Percentiles rank a stretch among this genome's conserved stretches.
phyloP scores from a whole-genome alignment of 2,797 vertebrate genomes.

The Pangasius djambal region DNA sequence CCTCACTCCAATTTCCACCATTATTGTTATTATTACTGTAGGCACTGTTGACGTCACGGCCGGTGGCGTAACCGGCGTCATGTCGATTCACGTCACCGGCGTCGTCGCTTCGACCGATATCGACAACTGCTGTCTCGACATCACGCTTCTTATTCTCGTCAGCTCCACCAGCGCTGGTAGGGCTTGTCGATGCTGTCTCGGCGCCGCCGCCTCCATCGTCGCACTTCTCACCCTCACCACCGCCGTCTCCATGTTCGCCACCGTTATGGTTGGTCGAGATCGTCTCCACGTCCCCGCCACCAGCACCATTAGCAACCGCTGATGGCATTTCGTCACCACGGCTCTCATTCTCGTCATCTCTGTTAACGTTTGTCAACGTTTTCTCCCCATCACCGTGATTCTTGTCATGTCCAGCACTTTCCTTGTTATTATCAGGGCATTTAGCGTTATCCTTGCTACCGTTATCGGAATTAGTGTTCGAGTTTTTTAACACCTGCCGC shows the following conservation, averaged over 20 bases:
- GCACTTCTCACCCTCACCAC: neutral
- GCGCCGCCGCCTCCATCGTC: neutral
- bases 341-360: neutral
- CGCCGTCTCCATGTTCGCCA: neutral
- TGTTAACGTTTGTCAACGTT: neutral
- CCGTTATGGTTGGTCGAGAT: neutral
- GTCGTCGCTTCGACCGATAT: neutral
- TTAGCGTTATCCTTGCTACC: neutral
- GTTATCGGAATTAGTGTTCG: neutral
- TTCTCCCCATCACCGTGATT: neutral
- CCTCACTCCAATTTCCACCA: conserved; percentile 1
- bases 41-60: neutral
- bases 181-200: neutral
- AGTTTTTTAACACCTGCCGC: neutral
- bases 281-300: neutral
- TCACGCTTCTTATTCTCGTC: neutral
- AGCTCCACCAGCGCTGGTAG: neutral
- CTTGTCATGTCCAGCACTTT: neutral
- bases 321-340: neutral
- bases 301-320: neutral
- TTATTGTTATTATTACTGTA: neutral
- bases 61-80: neutral
- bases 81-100: neutral
- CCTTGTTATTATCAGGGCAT: neutral
- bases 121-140: neutral